A percentile compares a stretch with the other conserved stretches of the same genome.
Evolutionary conservation across 2,113 vertebrate genomes (phyloP).

Genomic region (Engraulis encrasicolus): DNA sequence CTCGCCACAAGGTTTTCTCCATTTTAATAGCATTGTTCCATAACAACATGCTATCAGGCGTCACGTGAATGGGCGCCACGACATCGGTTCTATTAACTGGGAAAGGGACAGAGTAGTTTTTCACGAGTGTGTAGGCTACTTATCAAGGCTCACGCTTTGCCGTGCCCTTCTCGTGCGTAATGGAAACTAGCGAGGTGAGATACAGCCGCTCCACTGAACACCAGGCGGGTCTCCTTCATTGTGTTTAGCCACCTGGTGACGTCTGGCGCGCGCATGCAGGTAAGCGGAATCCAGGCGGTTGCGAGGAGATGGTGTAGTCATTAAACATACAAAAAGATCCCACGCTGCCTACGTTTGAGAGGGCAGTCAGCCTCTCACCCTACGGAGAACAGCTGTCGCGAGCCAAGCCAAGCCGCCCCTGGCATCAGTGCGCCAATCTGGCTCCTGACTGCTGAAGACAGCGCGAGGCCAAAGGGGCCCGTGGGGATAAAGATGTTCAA

Average conservation of each 20-base stretch:
- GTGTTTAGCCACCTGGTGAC: constrained; percentile 32
- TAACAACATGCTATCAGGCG: background rate
- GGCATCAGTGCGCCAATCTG: constrained; percentile 35
- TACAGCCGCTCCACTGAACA: background rate
- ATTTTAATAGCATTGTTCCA: background rate
- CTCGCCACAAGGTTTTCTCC: background rate
- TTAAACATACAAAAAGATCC: background rate
- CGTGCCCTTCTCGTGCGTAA: constrained; percentile 7
- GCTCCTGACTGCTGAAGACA: constrained; percentile 32
- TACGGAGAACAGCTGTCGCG: constrained; percentile 42
- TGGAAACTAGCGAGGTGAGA: constrained; percentile 23
- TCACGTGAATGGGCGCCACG: background rate
- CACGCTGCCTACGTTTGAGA: background rate
- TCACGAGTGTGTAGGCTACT: background rate
- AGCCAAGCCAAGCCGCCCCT: background rate
- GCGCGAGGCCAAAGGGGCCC: background rate
- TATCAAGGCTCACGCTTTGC: background rate
- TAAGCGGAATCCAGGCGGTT: constrained; percentile 27
- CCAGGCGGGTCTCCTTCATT: constrained; percentile 17
- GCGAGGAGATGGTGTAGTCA: constrained; percentile 5
- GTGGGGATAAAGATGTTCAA: background rate
- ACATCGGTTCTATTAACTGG: background rate
- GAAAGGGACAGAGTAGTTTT: background rate
- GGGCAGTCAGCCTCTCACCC: background rate
- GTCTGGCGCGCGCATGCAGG: constrained; percentile 36